Conservation (phyloP, 2,797 vertebrate species). For the Paramormyrops hopkinsi region DNA sequence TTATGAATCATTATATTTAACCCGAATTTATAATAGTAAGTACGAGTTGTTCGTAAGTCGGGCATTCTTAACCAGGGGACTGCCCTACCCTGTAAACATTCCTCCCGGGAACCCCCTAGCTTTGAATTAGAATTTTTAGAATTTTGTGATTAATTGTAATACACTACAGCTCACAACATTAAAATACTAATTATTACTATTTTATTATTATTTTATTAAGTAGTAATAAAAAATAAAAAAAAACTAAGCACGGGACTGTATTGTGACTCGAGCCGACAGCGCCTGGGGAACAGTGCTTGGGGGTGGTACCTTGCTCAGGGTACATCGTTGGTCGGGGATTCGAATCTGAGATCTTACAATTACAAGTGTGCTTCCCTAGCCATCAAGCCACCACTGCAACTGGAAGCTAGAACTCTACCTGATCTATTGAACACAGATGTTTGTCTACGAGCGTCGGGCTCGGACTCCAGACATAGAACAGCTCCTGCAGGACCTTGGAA, state of each 20-base stretch:
- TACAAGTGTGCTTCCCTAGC: too few species aligned
- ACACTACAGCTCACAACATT: too few species aligned
- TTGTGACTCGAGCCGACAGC: too few species aligned
- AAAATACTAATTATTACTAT: too few species aligned
- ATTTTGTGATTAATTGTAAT: too few species aligned
- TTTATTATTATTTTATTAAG: too few species aligned
- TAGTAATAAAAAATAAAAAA: too few species aligned
- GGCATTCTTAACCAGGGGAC: background rate
- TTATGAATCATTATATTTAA: background rate
- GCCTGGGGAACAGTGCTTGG: too few species aligned
- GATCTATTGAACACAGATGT: background rate
- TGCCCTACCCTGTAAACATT: background rate
- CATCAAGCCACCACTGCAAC: background rate
- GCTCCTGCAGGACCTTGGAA: slow-evolving; percentile 47
- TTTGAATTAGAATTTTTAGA: background rate
- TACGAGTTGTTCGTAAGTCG: background rate
- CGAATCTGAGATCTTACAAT: too few species aligned
- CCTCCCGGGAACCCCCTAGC: background rate
- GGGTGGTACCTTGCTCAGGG: too few species aligned
- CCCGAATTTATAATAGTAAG: background rate
- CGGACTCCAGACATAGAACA: slow-evolving; percentile 44
- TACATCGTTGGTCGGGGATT: too few species aligned
- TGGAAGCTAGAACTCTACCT: background rate
- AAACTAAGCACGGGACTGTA: too few species aligned
- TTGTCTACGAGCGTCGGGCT: rapidly evolving